Conservation (phyloP, 2,797 vertebrate species). For the Sciurus carolinensis region DNA sequence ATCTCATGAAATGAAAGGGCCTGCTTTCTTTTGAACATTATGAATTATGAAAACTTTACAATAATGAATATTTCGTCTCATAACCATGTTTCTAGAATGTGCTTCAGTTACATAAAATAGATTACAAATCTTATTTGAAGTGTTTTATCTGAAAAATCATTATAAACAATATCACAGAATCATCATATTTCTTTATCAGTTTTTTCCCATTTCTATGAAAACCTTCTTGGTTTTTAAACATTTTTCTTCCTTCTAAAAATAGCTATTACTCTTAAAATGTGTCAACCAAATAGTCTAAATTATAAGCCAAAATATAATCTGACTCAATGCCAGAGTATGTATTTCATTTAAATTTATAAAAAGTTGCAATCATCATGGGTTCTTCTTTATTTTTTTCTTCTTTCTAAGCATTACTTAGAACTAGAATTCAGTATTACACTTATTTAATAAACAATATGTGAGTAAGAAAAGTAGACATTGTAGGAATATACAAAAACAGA, state of each 20-base stretch:
- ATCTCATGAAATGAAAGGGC: neutral
- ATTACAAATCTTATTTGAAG: neutral
- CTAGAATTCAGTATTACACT: neutral
- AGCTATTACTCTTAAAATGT: neutral
- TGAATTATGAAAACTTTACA: neutral
- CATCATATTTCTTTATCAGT: neutral
- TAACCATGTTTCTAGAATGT: neutral
- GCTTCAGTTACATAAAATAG: neutral
- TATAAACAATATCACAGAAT: neutral
- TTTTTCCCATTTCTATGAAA: neutral
- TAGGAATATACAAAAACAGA: neutral
- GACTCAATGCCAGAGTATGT: neutral
- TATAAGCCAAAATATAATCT: neutral
- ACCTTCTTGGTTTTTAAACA: neutral
- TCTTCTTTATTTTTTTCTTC: neutral
- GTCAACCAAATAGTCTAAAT: neutral
- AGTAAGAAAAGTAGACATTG: neutral
- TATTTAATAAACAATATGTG: neutral
- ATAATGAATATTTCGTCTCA: slow-evolving; percentile 24
- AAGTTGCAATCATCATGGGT: neutral
- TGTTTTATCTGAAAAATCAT: neutral
- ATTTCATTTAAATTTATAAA: neutral
- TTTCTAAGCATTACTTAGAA: slow-evolving; percentile 1
- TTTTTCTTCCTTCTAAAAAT: slow-evolving; percentile 10
- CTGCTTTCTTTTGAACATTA: neutral